Evolutionary conservation across 2,888 invertebrate genomes (phyloP), one percentile per base, ranked within the genome.

Genomic region (Drosophila acutilabella): DNA sequence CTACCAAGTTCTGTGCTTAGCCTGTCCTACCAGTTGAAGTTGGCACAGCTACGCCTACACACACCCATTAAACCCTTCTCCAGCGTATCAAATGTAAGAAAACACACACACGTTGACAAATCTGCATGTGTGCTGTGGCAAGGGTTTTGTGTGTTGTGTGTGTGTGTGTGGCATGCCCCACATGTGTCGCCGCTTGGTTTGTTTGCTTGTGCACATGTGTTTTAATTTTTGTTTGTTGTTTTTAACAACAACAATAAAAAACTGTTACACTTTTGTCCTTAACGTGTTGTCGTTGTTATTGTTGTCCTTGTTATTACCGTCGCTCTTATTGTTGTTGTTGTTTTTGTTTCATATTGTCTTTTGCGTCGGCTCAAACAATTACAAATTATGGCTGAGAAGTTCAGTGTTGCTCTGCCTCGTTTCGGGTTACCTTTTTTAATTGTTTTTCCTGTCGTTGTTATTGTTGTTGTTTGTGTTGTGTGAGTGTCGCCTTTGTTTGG

Each of bases 351-450:
- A 70, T 71, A 81, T 78, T 85, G 78, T 73, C 74, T 77, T 60
- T 70, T 74, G 75, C 86, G 79, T 81, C 83, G 88, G 88, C 75
- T 88, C 88, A 88, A 85, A 80, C 88, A 83, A 86, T 81, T 84
- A 87, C 87, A 78, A 87, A 84, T 84, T 84, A 84, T 84, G 87
- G 70, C 82, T 52, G 4, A 53, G 52, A 18, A 47, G 54, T 20
- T 42, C 33, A 54, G 54, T 33, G n/a, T 41, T 33, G 53, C 59
- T 54, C 42, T 40, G 51, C 44, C 58, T 44, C 72, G 75, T 73
- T 78, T 78, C 69, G 76, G 76, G 76, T 78, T 79, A 79, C 78
- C 66, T 79, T 78, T 69, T 75, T 78, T 78, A 78, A 78, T 78
- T 78, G 79, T 78, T 78, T 78, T 67, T 67, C 73, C 76, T 65